These are phyloP conservation scores for Idris sp. DNA, from an alignment of 1,140 invertebrate genomes.

Conservation along the genomic window DNA sequence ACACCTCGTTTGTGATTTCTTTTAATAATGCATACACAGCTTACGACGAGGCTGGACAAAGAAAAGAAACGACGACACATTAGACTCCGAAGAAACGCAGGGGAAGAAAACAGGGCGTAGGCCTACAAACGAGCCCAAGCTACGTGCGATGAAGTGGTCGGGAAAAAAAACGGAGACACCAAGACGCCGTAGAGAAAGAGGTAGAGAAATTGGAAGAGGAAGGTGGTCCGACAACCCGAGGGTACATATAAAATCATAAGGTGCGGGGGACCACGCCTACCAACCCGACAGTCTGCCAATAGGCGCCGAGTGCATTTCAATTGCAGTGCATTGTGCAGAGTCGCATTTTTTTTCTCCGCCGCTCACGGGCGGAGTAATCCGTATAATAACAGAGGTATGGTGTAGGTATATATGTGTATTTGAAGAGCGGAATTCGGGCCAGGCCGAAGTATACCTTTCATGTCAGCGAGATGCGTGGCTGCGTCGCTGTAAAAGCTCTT, in stretches of 20 bases:
- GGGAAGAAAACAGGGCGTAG: constrained; percentile 44
- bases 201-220: too few relatives aligned
- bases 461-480: constrained; percentile 19
- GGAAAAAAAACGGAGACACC: too few relatives aligned
- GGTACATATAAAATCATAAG: constrained; percentile 76
- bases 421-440: too few relatives aligned
- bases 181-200: too few relatives aligned
- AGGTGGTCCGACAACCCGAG: constrained; percentile 56
- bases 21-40: constrained; percentile 54
- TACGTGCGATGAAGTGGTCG: too few relatives aligned
- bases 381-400: too few relatives aligned
- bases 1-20: constrained; percentile 39
- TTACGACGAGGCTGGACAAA: not conserved
- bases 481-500: constrained; percentile 39
- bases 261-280: constrained; percentile 72
- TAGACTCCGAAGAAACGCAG: too few relatives aligned
- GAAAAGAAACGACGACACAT: too few relatives aligned
- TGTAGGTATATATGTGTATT: too few relatives aligned
- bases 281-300: constrained; percentile 74
- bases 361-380: constrained; percentile 69
- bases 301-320: constrained; percentile 73
- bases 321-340: constrained; percentile 74
- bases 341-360: constrained; percentile 29
- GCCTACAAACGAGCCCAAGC: too few relatives aligned
- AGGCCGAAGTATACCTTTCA: too few relatives aligned